phyloP scores from a whole-genome alignment of 2,113 vertebrate species.

The Sula dactylatra region DNA sequence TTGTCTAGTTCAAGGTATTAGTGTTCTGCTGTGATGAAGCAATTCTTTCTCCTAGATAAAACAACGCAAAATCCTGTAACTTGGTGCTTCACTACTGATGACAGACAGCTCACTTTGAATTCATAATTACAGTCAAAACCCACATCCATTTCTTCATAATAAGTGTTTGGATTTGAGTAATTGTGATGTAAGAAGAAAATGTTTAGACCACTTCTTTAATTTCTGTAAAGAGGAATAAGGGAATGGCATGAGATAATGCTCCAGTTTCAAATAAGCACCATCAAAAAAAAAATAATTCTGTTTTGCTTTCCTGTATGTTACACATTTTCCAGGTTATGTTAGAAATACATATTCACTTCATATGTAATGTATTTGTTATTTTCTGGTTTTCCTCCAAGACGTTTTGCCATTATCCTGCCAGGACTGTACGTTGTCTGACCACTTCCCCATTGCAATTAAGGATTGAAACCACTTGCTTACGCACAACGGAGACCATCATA shows the following conservation, averaged over 20 bases:
- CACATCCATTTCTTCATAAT: constrained; percentile 47
- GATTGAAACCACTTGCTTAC: constrained; percentile 82
- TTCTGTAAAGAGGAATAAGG: constrained; percentile 30
- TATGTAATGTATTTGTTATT: constrained; percentile 61
- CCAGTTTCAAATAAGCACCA: neutral
- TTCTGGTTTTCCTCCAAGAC: constrained; percentile 71
- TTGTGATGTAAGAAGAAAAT: constrained; percentile 34
- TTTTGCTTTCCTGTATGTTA: neutral
- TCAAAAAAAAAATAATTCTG: neutral
- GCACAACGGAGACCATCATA: constrained; percentile 79
- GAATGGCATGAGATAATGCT: neutral
- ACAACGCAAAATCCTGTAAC: constrained; percentile 17
- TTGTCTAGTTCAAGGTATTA: neutral
- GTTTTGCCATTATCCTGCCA: constrained; percentile 72
- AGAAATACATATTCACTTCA: constrained; percentile 57
- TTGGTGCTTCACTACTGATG: neutral
- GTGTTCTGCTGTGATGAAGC: neutral
- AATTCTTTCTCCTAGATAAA: neutral
- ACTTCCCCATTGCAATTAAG: constrained; percentile 82
- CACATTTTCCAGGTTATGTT: constrained; percentile 1
- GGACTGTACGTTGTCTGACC: constrained; percentile 77
- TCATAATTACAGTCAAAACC: constrained; percentile 38
- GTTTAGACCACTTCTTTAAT: constrained; percentile 41
- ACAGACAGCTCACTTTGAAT: constrained; percentile 11
- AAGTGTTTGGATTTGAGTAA: constrained; percentile 33